phyloP scores from a whole-genome alignment of 2,113 vertebrate genomes.

The Rostratula benghalensis region DNA sequence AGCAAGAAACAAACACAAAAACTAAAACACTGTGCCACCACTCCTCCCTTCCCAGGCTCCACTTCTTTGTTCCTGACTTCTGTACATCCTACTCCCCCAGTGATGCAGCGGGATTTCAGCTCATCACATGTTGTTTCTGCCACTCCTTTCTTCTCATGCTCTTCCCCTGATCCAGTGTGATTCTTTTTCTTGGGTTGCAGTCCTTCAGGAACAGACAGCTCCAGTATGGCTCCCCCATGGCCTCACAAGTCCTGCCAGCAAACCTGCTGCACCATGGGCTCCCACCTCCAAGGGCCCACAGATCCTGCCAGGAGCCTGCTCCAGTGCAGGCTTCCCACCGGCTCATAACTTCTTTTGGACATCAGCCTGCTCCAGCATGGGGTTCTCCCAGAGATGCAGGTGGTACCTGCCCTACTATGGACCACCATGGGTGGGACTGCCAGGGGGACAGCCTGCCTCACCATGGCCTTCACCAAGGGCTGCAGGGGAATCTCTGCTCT shows the following conservation, averaged over 20 bases:
- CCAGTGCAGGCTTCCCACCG: rapidly evolving
- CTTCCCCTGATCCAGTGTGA: not conserved
- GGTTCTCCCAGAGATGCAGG: not conserved
- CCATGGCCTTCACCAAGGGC: rapidly evolving
- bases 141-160: not conserved
- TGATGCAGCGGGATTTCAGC: rapidly evolving
- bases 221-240: rapidly evolving
- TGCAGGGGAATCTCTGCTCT: not conserved
- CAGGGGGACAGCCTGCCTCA: not conserved
- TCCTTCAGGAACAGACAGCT: not conserved
- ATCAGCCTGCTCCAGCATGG: rapidly evolving
- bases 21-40: not conserved
- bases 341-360: not conserved
- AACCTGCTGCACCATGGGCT: not conserved
- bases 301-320: not conserved
- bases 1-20: not conserved
- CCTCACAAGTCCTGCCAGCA: not conserved
- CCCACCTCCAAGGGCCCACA: not conserved
- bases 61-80: not conserved
- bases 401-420: not conserved
- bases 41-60: not conserved
- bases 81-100: not conserved
- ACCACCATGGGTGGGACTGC: too few relatives aligned
- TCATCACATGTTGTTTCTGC: not conserved
- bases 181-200: not conserved